Evolutionary conservation across 1,140 invertebrate species (phyloP), one percentile per base, ranked within the genome.

Genomic region (Dreissena rostriformis): DNA sequence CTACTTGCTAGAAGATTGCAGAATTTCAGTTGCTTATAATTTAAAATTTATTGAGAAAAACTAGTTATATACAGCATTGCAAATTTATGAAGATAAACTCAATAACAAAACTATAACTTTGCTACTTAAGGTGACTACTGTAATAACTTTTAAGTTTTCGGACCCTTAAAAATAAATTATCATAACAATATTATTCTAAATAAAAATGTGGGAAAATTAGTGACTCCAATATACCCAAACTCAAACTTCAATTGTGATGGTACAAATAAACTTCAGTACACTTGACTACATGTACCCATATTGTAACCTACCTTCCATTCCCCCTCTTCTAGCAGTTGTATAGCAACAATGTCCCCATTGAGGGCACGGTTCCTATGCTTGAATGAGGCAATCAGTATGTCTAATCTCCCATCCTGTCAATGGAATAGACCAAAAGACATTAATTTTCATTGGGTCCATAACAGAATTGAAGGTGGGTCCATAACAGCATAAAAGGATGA

Each of bases 301-400:
- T 61, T 61, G 17, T 57, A 49, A 75, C 84, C 79, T 85, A 91
- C 90, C 87, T 85, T 85, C 90, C 90, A 91, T 79, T 95, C 92
- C 14, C 92, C 89, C 91, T 93, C 85, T 52, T 94, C 92, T 89
- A 94, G 95, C 53, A 96, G 71, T 87, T 94, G 90, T 0, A 97
- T 95, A 79, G 95, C 95, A 24, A 98, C 97, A 80, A 96, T 90
- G 94, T 98, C 97, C 4, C 96, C 96, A 88, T 98, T 96, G 70
- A 98, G 94, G 19, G 97, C 96, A 88, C 97, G 93, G 88, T 98
- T 98, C 29, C 91, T 68, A 55, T 96, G 95, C 81, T 94, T 93
- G 52, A 96, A 89, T 15, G 96, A 95, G 75, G 95, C 92, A 76
- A 98, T 96, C 28, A 96, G 94, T 84, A 97, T 95, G 94, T 98